Conservation (phyloP, 2,797 vertebrate genomes). For the Rachycentron canadum region DNA sequence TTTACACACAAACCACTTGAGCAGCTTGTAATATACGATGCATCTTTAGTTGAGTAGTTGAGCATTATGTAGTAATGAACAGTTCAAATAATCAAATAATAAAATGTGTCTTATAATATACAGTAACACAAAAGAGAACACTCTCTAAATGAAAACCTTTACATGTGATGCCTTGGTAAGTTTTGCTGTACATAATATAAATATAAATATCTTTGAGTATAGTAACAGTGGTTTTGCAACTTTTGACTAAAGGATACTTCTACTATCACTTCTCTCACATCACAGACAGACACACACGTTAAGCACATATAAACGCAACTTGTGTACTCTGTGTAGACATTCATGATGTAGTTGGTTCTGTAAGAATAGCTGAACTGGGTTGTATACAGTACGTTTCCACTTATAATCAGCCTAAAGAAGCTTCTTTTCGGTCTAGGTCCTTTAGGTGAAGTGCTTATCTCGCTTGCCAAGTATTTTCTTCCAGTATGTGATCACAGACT, state of each 20-base stretch:
- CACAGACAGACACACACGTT: not conserved
- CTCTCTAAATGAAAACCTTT: no score
- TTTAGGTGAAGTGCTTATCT: slow-evolving; percentile 36
- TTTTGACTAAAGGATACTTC: not conserved
- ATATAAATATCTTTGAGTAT: no score
- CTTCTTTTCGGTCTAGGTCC: slow-evolving; percentile 11
- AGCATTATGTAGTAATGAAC: no score
- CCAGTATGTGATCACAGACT: slow-evolving; percentile 20
- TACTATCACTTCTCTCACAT: not conserved
- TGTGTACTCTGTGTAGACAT: not conserved
- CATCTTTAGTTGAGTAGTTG: no score
- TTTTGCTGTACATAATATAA: no score
- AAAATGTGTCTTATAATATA: not conserved
- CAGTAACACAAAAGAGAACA: not conserved
- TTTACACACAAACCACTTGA: no score
- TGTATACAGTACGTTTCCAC: not conserved
- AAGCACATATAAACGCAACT: not conserved
- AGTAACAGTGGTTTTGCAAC: no score
- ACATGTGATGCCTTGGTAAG: no score
- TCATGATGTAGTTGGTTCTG: not conserved
- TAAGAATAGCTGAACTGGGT: not conserved
- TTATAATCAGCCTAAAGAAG: not conserved
- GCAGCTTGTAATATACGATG: no score
- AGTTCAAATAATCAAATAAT: not conserved
- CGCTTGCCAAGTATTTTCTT: slow-evolving; percentile 28